phyloP scores from a whole-genome alignment of 37 sponge, comb jelly and placozoan species.

The Beroe forskalii region DNA sequence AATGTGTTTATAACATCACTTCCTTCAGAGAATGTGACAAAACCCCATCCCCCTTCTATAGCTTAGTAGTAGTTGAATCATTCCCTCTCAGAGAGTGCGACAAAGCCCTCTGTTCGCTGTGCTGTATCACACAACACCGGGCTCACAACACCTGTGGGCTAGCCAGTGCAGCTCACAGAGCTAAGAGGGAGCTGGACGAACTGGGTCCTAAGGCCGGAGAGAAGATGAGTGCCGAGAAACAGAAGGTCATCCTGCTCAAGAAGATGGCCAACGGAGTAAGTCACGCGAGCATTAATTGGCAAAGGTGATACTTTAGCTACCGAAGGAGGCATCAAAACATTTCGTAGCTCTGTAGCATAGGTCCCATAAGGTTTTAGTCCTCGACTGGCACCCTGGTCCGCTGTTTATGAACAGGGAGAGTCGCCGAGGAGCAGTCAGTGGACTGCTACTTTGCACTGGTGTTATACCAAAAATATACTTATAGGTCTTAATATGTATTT shows the following conservation, averaged over 20 bases:
- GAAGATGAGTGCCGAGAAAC: slow-evolving; percentile 59
- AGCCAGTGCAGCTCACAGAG: slow-evolving; percentile 42
- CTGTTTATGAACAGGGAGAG: too few species aligned
- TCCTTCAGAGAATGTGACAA: too few species aligned
- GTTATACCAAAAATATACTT: too few species aligned
- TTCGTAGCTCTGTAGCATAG: neutral
- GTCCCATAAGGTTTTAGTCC: too few species aligned
- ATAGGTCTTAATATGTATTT: neutral
- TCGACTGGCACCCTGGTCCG: too few species aligned
- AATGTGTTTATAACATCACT: too few species aligned
- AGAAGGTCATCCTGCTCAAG: slow-evolving; percentile 39
- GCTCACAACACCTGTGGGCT: slow-evolving; percentile 35
- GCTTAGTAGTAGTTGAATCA: too few species aligned
- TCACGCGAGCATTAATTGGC: neutral
- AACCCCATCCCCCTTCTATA: too few species aligned
- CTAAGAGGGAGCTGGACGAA: neutral
- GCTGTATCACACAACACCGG: slow-evolving; percentile 60
- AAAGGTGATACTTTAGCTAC: too few species aligned
- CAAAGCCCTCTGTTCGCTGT: slow-evolving; percentile 57
- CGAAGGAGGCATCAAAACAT: too few species aligned
- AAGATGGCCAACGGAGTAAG: slow-evolving; percentile 18
- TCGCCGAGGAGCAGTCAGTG: too few species aligned
- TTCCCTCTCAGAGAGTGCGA: slow-evolving; percentile 55
- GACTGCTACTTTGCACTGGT: too few species aligned
- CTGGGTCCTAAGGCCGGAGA: slow-evolving; percentile 48